Evolutionary conservation across 2,888 invertebrate genomes (phyloP), one percentile per base, ranked within the genome.

Genomic region (Ceratothoa steindachneri): DNA sequence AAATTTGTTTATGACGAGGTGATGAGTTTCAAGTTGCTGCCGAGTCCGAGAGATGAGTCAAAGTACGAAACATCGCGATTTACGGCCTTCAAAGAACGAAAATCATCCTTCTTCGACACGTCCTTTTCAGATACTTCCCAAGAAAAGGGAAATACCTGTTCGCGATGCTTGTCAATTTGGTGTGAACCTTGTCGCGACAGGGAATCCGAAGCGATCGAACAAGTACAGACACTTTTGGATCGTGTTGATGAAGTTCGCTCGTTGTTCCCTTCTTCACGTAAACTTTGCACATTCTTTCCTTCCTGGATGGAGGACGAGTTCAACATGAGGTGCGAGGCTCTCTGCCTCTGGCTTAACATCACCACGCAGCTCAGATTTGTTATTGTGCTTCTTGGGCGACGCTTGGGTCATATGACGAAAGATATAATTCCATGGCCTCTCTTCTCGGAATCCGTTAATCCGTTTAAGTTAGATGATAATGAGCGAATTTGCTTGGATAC

Each of bases 331-430:
- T 87, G 91, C 9, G 90, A 91, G 84, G 91, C 93, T 12, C 90
- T 96, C 88, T 93, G 93, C 82, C 86, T 95, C 1, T 97, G 96
- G 95, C 92, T 91, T 84, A 97, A 96, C 85, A 91, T 93, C 83
- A 92, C 93, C 0, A 88, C 89, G 81, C 92, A 93, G 84, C 90
- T 95, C 84, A 89, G 92, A 68, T 87, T 93, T 71, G 93, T 93
- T 84, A 85, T 96, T 80, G 86, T 90, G 77, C 89, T 92, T 77
- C 81, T 87, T 72, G 84, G 84, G 15, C 75, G 78, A 60, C 76
- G 75, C n/a, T 74, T 81, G 30, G 72, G 75, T 15, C 76, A 79
- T 66, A 76, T 79, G 70, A 75, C 79, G 15, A 76, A 72, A 29
- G 68, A 72, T n/a, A 67, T 71, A 9, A 76, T 79, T 29, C 79